phyloP scores from a whole-genome alignment of 2,888 invertebrate species.

The Euzetes globulus region DNA sequence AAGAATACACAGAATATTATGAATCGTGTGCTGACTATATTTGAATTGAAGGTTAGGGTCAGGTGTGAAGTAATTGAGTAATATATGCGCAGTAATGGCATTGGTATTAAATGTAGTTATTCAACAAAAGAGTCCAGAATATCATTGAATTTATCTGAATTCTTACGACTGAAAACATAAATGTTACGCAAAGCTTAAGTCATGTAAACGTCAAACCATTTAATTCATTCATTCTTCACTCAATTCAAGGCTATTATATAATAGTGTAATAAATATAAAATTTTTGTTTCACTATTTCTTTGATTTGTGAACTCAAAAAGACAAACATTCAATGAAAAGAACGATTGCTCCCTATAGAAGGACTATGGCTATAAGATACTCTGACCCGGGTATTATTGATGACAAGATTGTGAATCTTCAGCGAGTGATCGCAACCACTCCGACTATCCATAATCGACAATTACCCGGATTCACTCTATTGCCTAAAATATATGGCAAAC shows the following conservation, averaged over 20 bases:
- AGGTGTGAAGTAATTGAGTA: not conserved
- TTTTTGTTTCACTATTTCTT: not conserved
- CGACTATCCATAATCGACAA: not conserved
- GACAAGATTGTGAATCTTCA: not conserved
- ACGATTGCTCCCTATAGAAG: not conserved
- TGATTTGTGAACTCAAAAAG: not conserved
- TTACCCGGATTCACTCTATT: not conserved
- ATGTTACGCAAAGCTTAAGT: not conserved
- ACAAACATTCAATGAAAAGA: not conserved
- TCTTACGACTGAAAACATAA: not conserved
- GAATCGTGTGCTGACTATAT: conserved; percentile 14
- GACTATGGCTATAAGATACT: conserved; percentile 3
- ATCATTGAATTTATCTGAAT: not conserved
- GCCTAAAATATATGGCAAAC: not conserved
- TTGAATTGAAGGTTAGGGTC: conserved; percentile 6
- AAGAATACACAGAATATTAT: not conserved
- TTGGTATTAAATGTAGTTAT: not conserved
- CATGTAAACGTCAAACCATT: conserved; percentile 5
- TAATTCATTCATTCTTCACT: not conserved
- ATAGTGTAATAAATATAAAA: not conserved
- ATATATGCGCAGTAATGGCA: not conserved
- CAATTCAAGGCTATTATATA: not conserved
- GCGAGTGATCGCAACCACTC: not conserved
- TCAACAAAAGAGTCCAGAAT: not conserved
- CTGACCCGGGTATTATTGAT: conserved; percentile 1